Percentiles rank a stretch among this genome's conserved stretches.
Conservation (phyloP, 2,113 vertebrate genomes). For the Oryzias curvinotus region DNA sequence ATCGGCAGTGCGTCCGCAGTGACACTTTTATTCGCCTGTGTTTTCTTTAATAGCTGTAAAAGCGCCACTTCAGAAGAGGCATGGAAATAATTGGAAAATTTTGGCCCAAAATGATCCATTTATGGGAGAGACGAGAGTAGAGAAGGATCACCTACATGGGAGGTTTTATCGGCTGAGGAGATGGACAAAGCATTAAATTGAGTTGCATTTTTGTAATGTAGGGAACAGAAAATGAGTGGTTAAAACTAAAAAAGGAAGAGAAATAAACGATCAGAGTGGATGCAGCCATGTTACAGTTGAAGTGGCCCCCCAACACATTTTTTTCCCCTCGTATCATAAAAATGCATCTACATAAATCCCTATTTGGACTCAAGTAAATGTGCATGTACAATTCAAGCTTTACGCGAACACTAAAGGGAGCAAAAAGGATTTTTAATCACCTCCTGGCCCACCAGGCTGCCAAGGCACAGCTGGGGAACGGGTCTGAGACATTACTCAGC, state of each 20-base stretch:
- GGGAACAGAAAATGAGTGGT: conserved; percentile 7
- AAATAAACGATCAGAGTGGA: too few species aligned
- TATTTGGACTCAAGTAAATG: conserved; percentile 2
- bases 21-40: conserved; percentile 6
- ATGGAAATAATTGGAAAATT: conserved; percentile 12
- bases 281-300: too few species aligned
- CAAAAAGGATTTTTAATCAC: conserved; percentile 43
- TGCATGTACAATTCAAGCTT: conserved; percentile 23
- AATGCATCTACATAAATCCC: not conserved
- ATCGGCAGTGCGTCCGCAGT: not conserved
- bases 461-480: conserved; percentile 50
- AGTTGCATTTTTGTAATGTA: conserved; percentile 6
- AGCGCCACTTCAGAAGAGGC: not conserved
- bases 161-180: conserved; percentile 17
- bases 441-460: conserved; percentile 39
- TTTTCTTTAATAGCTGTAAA: conserved; percentile 17
- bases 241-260: too few species aligned
- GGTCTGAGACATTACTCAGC: conserved; percentile 67
- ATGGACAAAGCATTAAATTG: conserved; percentile 18
- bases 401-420: conserved; percentile 21
- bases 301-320: not conserved
- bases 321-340: conserved; percentile 24
- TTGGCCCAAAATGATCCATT: conserved; percentile 6
- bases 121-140: conserved; percentile 16
- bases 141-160: conserved; percentile 20